These are phyloP conservation scores for Macrosoma leucophasiata DNA, from an alignment of 2,888 invertebrate species.

Conservation along the genomic window DNA sequence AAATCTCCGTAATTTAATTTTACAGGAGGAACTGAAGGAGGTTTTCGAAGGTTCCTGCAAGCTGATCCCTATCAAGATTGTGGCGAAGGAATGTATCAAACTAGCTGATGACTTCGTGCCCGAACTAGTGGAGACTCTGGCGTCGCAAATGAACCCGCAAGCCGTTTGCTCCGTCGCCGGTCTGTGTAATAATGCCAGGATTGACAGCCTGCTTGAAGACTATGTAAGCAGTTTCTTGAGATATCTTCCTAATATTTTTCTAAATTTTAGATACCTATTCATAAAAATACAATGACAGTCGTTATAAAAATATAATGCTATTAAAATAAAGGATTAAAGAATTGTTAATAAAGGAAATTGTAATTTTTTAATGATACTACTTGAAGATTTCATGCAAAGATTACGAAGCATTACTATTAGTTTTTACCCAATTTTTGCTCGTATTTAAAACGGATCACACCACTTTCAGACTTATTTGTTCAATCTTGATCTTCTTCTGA, in stretches of 20 bases:
- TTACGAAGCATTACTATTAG: too few relatives aligned
- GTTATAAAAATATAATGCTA: too few relatives aligned
- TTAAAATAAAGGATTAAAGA: too few relatives aligned
- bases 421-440: too few relatives aligned
- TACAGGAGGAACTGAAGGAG: constrained; percentile 85
- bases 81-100: constrained; percentile 84
- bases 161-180: constrained; percentile 92
- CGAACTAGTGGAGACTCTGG: constrained; percentile 89
- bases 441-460: too few relatives aligned
- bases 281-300: too few relatives aligned
- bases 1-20: too few relatives aligned
- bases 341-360: too few relatives aligned
- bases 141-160: constrained; percentile 94
- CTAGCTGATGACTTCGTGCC: constrained; percentile 91
- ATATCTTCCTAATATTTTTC: background rate
- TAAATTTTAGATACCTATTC: constrained; percentile 9
- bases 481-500: too few relatives aligned
- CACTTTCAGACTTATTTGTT: too few relatives aligned
- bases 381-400: too few relatives aligned
- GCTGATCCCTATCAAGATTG: constrained; percentile 83
- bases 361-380: too few relatives aligned
- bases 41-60: constrained; percentile 93
- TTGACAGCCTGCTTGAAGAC: constrained; percentile 79
- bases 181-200: constrained; percentile 85
- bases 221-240: constrained; percentile 44